Conservation (phyloP, 2,797 vertebrate genomes). For the Cossypha dichroa region DNA sequence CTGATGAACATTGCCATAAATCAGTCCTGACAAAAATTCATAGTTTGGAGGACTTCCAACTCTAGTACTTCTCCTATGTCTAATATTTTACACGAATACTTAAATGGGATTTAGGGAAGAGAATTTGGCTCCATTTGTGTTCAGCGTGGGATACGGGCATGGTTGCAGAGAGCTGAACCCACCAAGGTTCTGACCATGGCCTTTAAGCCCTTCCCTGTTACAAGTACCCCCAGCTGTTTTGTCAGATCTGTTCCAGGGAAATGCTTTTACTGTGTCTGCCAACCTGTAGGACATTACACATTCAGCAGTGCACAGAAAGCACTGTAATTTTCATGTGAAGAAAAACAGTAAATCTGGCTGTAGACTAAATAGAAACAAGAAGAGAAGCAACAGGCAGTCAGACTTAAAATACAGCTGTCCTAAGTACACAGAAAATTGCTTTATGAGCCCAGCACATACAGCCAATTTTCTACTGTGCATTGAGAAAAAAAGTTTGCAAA, state of each 20-base stretch:
- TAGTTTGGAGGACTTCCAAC: neutral
- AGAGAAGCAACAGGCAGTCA: neutral
- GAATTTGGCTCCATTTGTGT: neutral
- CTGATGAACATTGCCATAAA: neutral
- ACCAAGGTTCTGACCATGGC: neutral
- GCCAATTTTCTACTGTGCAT: neutral
- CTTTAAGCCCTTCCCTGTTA: neutral
- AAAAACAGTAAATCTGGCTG: neutral
- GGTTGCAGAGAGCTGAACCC: neutral
- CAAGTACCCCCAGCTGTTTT: neutral
- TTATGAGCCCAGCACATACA: neutral
- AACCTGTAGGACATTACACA: neutral
- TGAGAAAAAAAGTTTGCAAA: neutral
- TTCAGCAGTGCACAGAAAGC: neutral
- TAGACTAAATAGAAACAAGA: neutral
- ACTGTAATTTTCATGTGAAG: neutral
- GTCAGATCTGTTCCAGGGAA: neutral
- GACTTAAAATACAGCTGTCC: neutral
- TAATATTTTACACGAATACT: neutral
- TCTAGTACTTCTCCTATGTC: neutral
- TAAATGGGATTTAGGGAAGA: neutral
- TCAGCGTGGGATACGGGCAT: neutral
- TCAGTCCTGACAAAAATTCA: neutral
- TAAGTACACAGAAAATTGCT: neutral
- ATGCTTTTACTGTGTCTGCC: neutral